Percentiles rank a stretch among this genome's conserved stretches.
These are phyloP conservation scores for Elgonia sp. DNA, from an alignment of 2,888 invertebrate species.

Conservation along the genomic window DNA sequence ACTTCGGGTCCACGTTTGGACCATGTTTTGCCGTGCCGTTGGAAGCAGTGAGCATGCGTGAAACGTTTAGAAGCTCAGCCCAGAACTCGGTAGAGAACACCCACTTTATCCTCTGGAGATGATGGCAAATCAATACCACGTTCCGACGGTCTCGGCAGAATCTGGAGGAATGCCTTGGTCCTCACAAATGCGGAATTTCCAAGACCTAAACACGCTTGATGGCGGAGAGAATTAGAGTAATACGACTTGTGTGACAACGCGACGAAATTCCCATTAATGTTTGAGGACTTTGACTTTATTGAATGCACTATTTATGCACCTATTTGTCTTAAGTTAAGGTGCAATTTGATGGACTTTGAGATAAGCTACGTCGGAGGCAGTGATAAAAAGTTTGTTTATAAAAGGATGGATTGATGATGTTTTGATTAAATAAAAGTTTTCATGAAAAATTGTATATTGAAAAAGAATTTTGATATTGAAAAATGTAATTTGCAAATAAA, in stretches of 20 bases:
- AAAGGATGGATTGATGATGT: too few relatives aligned
- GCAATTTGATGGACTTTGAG: conserved; percentile 20
- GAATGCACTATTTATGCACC: conserved; percentile 59
- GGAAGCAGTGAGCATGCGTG: conserved; percentile 75
- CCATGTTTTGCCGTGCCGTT: conserved; percentile 12
- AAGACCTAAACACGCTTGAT: conserved; percentile 65
- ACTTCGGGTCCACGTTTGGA: conserved; percentile 34
- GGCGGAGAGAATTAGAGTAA: conserved; percentile 70
- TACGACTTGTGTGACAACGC: conserved; percentile 72
- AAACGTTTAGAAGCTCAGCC: conserved; percentile 78
- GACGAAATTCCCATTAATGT: conserved; percentile 72
- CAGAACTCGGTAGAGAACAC: conserved; percentile 80
- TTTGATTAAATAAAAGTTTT: too few relatives aligned
- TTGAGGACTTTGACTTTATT: conserved; percentile 68
- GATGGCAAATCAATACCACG: conserved; percentile 86
- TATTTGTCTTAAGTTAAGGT: conserved; percentile 39
- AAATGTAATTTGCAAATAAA: too few relatives aligned
- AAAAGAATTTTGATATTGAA: too few relatives aligned
- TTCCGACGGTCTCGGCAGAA: conserved; percentile 55
- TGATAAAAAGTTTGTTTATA: too few relatives aligned
- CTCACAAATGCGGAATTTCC: conserved; percentile 54
- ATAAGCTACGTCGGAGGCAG: not conserved
- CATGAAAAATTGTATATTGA: too few relatives aligned
- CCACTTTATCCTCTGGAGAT: conserved; percentile 84
- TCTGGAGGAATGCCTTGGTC: conserved; percentile 53